Base-by-base conservation (phyloP, 2,888 invertebrate species). In the Synanthedon formicaeformis region DNA sequence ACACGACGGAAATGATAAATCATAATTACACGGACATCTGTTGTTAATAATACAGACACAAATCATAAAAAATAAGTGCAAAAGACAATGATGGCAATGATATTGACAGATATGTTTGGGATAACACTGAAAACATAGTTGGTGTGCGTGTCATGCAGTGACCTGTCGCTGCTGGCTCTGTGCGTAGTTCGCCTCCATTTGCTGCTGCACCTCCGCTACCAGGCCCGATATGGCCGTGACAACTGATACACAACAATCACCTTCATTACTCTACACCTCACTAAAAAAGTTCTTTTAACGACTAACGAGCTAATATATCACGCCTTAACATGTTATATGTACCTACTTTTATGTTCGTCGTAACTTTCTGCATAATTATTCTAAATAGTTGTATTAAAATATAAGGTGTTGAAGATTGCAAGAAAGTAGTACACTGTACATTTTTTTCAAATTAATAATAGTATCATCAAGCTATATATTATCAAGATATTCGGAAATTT, bases 211-310 rank as follows among this genome's bases (percentile, higher is more conserved):
- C 84, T 93, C 93, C 68, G 92, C 92, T 88, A 94, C 90, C 83
- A 94, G 91, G 79, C 92, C 93, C 78, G 93, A 91, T 89, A 93
- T 91, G 82, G 93, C 93, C 86, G 91, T 91, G 83, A 92, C 92
- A 90, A 93, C 93, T 93, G 91, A 63, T 69, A 69, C 69, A 78
- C 60, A 81, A 81, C 58, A 56, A 58, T 55, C 50, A 58, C 14
- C 8, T n/a, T 45, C n/a, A 45, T 45, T 14, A 45, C 45, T 45
- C 13, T 45, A 27, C 54, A 34, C n/a, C n/a, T n/a, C n/a, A n/a
- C n/a, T n/a, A n/a, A n/a, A n/a, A n/a, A n/a, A n/a, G 45, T 8
- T 58, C 45, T 50, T 23, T 40, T 58, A 59, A 63, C 60, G 57
- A 57, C 56, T 55, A 52, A 52, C 51, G 55, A 59, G 5, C 23